A percentile compares a stretch with the other conserved stretches of the same genome.
Conservation (phyloP, 2,888 invertebrate species). For the Lasioglossum oenotherae region DNA sequence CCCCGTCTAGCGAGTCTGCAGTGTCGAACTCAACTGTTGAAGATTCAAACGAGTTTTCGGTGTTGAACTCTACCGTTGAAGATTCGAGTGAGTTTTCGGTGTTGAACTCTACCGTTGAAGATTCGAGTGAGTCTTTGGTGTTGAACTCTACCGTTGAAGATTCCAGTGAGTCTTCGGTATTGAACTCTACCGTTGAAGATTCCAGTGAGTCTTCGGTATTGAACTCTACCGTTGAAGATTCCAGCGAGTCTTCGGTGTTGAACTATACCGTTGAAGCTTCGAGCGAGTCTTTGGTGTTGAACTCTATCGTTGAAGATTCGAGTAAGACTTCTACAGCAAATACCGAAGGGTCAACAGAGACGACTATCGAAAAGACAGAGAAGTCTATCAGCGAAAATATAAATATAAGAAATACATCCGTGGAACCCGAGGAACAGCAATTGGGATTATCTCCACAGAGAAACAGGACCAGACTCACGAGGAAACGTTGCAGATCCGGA, state of each 20-base stretch:
- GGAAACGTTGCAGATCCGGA: constrained; percentile 75
- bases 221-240: background rate
- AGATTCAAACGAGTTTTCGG: background rate
- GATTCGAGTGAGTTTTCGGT: background rate
- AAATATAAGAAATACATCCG: constrained; percentile 12
- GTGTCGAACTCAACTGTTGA: background rate
- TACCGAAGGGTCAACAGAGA: background rate
- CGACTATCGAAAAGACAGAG: background rate
- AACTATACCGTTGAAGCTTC: background rate
- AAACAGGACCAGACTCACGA: constrained; percentile 30
- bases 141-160: background rate
- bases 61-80: background rate
- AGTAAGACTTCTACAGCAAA: background rate
- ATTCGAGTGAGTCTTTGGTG: background rate
- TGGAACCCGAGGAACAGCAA: background rate
- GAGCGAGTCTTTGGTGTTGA: background rate
- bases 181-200: background rate
- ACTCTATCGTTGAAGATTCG: background rate
- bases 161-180: background rate
- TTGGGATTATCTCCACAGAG: background rate
- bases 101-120: background rate
- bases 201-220: background rate
- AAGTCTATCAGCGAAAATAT: background rate
- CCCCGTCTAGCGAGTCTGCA: background rate
- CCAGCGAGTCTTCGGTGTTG: background rate